Evolutionary conservation across 2,797 vertebrate genomes (phyloP).

Genomic region (Heliangelus exortis): DNA sequence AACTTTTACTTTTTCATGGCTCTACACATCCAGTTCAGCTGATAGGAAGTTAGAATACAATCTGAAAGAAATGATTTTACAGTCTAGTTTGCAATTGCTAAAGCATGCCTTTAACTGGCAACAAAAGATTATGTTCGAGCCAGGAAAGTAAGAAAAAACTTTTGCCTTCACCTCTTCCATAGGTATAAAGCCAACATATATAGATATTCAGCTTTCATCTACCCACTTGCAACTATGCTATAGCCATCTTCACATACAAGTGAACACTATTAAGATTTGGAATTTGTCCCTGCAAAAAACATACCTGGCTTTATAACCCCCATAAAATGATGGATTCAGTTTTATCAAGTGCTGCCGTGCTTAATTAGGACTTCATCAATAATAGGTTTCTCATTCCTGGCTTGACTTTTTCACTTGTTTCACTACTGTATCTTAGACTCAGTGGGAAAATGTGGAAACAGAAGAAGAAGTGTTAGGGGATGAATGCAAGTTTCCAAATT

Average conservation of each 20-base stretch:
- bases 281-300: neutral
- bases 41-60: neutral
- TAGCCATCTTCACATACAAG: neutral
- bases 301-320: neutral
- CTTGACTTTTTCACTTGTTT: slow-evolving; percentile 22
- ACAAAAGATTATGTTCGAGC: neutral
- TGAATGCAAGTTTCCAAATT: neutral
- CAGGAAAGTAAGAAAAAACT: neutral
- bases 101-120: neutral
- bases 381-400: neutral
- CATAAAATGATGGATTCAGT: neutral
- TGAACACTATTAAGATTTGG: neutral
- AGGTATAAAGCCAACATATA: neutral
- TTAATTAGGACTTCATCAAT: neutral
- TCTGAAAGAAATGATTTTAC: neutral
- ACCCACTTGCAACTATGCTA: neutral
- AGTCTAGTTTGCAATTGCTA: neutral
- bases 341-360: neutral
- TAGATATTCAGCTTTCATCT: neutral
- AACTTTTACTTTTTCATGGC: neutral
- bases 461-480: neutral
- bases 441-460: neutral
- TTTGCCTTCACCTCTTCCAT: neutral
- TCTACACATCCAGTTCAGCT: neutral
- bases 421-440: neutral